Base-by-base conservation (phyloP, 2,797 vertebrate genomes). In the Diceros bicornis region DNA sequence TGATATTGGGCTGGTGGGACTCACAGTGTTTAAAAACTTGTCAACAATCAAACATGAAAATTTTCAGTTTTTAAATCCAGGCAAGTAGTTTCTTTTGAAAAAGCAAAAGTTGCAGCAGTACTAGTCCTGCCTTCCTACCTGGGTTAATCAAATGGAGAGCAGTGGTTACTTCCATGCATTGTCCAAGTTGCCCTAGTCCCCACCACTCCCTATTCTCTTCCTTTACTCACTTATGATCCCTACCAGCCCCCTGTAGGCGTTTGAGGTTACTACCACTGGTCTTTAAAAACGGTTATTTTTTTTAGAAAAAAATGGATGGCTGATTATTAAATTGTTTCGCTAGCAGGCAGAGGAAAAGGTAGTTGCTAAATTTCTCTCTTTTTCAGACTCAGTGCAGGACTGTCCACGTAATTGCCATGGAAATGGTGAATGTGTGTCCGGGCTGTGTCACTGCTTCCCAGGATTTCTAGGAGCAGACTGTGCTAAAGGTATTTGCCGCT, bases 401-500 rank as follows among this genome's bases (percentile, higher is more conserved):
- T 99, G 99, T 98, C 99, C 99, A 77, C 99, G 99, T 95, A 99
- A 99, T 98, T 99, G 99, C 98, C 99, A 99, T 95, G 99, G 99
- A 86, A 99, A 99, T 97, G 99, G 99, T 14, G 99, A 99, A 98
- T 99, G 99, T 92, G 99, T 99, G 41, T 99, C 99, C 14, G 99
- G 99, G 68, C 98, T 99, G 96, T 99, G 99, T 98, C 99, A 99
- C 98, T 99, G 99, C 97, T 99, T 99, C 97, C 99, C 99, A 25
- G 99, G 99, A 98, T 99, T 99, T 98, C 99, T 99, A 20, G 99
- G 99, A 98, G 99, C 99, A 96, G 99, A 99, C 97, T 99, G 99
- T 98, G 99, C 99, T 97, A 99, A 99, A 99, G 99, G 99, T 99
- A 99, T 71, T 74, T 37, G 66, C 71, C 41, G 21, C 18, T 1